Conservation (phyloP, 2,797 vertebrate genomes). For the Melanotaenia boesemani region DNA sequence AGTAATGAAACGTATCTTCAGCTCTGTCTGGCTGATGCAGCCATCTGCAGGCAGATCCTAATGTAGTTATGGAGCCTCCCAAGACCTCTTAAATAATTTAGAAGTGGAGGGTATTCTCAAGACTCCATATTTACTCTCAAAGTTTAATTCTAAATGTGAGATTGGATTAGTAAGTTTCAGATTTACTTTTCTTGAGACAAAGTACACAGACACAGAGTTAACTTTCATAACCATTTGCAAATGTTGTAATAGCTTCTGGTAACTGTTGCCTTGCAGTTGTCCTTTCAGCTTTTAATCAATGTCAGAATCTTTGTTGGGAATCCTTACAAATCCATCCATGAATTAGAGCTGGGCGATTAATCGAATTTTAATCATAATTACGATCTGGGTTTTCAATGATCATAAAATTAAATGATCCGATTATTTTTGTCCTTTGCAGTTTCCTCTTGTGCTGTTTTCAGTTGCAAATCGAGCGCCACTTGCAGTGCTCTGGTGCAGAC, state of each 20-base stretch:
- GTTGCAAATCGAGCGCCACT: too few relatives aligned
- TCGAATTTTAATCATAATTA: too few relatives aligned
- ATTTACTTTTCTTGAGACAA: slow-evolving; percentile 28
- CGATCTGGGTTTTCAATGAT: too few relatives aligned
- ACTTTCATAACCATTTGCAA: slow-evolving; percentile 25
- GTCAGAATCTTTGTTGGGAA: slow-evolving; percentile 40
- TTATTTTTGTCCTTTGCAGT: too few relatives aligned
- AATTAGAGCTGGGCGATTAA: neutral
- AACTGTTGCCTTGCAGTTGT: slow-evolving; percentile 28
- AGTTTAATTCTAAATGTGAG: slow-evolving; percentile 44
- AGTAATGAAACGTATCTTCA: slow-evolving; percentile 62
- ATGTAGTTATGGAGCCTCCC: slow-evolving; percentile 61
- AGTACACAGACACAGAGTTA: slow-evolving; percentile 37
- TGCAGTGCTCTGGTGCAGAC: too few relatives aligned
- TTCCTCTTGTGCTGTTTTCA: too few relatives aligned
- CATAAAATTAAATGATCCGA: too few relatives aligned
- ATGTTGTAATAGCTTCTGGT: slow-evolving; percentile 47
- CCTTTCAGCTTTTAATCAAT: slow-evolving; percentile 37
- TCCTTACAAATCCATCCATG: slow-evolving; percentile 35
- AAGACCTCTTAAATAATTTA: slow-evolving; percentile 66
- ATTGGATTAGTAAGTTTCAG: slow-evolving; percentile 44
- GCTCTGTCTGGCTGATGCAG: slow-evolving; percentile 56
- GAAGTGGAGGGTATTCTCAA: slow-evolving; percentile 48
- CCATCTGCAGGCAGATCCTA: slow-evolving; percentile 66
- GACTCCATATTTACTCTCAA: slow-evolving; percentile 44